Evolutionary conservation across 2,888 invertebrate genomes (phyloP), one percentile per base, ranked within the genome.

Genomic region (Drosophila nigricruria): DNA sequence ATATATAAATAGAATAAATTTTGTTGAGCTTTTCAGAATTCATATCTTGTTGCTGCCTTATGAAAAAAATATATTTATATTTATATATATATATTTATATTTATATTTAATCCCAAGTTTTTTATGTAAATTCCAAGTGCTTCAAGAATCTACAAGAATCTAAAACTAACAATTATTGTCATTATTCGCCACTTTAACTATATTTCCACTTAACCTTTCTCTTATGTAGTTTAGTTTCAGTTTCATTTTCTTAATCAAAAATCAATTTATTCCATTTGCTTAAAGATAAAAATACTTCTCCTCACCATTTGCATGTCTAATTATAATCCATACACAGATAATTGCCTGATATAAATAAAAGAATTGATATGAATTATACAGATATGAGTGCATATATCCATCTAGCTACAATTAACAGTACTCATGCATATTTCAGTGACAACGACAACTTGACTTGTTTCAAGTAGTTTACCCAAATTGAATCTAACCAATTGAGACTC

Each of bases 391-490:
- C 12, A 10, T 45, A 27, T 27, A 53, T 38, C 38, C 30, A 49
- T 30, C 30, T 16, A 23, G 20, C 42, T 30, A 52, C 67, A 76
- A 72, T 75, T 63, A 59, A 63, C 56, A 49, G 34, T 25, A 52
- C 54, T 56, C 27, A 34, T 20, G 25, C 43, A 63, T 25, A 65
- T 38, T 36, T 53, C 36, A 30, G 53, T 12, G 59, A 40, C 62
- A 59, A 67, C 62, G 56, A 67, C 16, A 60, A 60, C 53, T 60
- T 43, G 57, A 61, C 61, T 65, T 36, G 47, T 45, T 58, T 60
- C 57, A 18, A 73, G 62, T 77, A 70, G 78, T 78, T 77, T 53
- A 52, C 53, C 63, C 74, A 77, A 78, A 77, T 74, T 77, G 66
- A 74, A 78, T 77, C 57, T 57, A 60, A 40, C 70, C 76, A 77